phyloP scores from a whole-genome alignment of 1,140 invertebrate species.

The Chrysopa pallens region DNA sequence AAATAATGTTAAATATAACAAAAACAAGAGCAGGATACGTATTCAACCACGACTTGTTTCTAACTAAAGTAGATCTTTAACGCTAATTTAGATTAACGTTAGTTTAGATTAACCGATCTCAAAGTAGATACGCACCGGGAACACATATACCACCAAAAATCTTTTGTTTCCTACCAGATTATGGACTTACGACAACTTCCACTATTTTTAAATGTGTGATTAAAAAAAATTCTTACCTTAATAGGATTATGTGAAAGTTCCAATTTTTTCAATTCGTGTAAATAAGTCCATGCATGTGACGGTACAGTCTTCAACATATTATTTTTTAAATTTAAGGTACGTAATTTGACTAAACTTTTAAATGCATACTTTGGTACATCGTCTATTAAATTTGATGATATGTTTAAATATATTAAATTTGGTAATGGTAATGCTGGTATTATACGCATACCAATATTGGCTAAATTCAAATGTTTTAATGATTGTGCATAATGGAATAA shows the following conservation, averaged over 20 bases:
- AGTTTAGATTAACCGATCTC: too few species aligned
- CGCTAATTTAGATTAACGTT: too few species aligned
- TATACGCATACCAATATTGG: constrained; percentile 45
- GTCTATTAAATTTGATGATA: constrained; percentile 20
- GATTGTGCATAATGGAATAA: constrained; percentile 62
- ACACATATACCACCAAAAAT: too few species aligned
- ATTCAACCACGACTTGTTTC: too few species aligned
- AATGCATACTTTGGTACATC: constrained; percentile 37
- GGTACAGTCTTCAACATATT: constrained; percentile 46
- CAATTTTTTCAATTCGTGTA: constrained; percentile 22
- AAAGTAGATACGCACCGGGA: too few species aligned
- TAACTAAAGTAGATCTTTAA: too few species aligned
- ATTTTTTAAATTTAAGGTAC: constrained; percentile 42
- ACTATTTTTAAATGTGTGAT: too few species aligned
- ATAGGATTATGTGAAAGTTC: constrained; percentile 21
- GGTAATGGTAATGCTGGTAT: constrained; percentile 31
- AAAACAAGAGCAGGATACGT: too few species aligned
- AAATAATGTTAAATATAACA: too few species aligned
- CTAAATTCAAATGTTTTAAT: constrained; percentile 47
- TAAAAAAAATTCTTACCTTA: constrained; percentile 6
- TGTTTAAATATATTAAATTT: constrained; percentile 16
- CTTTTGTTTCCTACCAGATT: too few species aligned
- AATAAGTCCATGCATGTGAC: constrained; percentile 34
- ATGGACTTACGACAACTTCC: too few species aligned
- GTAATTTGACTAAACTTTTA: constrained; percentile 39